These are phyloP conservation scores for Psophia crepitans DNA, from an alignment of 2,113 vertebrate species.

Conservation along the genomic window DNA sequence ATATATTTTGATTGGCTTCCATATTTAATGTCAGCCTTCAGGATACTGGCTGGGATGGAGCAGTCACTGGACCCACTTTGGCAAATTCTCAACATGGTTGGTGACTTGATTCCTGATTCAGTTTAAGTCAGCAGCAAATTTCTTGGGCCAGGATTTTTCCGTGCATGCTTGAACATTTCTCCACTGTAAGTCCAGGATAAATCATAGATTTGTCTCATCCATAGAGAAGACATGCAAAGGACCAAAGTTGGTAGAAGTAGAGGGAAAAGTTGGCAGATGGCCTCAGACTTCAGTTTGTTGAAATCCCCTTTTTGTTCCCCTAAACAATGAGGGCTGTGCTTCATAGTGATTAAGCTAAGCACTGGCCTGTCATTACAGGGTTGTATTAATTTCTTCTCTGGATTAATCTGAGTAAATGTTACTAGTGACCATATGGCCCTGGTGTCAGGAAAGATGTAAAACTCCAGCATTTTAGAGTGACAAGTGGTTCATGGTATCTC, in stretches of 20 bases:
- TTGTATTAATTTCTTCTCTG: neutral
- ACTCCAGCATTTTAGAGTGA: neutral
- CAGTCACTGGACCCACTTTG: neutral
- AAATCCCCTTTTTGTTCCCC: neutral
- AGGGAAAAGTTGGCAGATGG: neutral
- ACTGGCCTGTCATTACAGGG: neutral
- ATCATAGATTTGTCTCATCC: neutral
- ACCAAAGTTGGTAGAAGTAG: neutral
- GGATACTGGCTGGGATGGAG: neutral
- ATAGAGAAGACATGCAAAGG: neutral
- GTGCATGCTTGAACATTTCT: neutral
- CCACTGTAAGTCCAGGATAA: neutral
- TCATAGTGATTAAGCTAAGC: neutral
- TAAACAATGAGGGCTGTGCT: neutral
- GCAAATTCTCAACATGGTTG: neutral
- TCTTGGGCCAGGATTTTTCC: neutral
- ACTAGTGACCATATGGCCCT: neutral
- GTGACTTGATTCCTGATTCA: neutral
- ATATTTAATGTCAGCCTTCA: neutral
- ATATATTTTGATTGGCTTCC: neutral
- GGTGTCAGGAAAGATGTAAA: neutral
- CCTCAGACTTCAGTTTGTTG: neutral
- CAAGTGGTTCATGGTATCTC: neutral
- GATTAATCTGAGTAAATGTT: neutral
- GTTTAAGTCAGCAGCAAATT: neutral